phyloP scores from a whole-genome alignment of 2,113 vertebrate species.

The Daboia siamensis region DNA sequence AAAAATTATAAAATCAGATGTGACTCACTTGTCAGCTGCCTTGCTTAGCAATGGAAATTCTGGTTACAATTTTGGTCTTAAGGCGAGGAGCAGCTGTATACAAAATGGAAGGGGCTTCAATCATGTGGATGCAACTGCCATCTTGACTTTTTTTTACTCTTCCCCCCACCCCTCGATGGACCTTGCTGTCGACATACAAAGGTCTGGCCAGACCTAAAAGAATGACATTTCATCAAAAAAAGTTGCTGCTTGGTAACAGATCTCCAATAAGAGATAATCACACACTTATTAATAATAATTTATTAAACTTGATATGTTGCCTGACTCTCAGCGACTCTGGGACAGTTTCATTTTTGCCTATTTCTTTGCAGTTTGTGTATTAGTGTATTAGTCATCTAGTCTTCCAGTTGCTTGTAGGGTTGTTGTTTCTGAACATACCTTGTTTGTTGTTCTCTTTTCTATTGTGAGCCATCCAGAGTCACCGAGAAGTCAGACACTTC shows the following conservation, averaged over 20 bases:
- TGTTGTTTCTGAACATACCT: background rate
- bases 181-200: background rate
- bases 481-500: background rate
- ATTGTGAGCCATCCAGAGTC: background rate
- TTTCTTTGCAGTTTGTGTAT: background rate
- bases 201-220: background rate
- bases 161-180: background rate
- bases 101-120: background rate
- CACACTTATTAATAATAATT: background rate
- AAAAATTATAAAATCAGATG: background rate
- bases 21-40: too few species aligned
- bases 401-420: background rate
- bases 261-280: background rate
- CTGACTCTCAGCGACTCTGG: background rate
- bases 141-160: background rate
- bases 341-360: background rate
- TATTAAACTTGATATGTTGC: background rate
- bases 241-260: background rate
- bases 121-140: background rate
- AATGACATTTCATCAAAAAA: background rate
- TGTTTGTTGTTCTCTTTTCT: background rate
- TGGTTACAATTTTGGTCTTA: too few species aligned
- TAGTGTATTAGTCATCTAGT: background rate
- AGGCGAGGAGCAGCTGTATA: background rate
- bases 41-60: too few species aligned